A percentile compares a stretch with the other conserved stretches of the same genome.
These are phyloP conservation scores for Actinernus sp. DNA, from an alignment of 92 coral and sea anemone species.

Conservation along the genomic window DNA sequence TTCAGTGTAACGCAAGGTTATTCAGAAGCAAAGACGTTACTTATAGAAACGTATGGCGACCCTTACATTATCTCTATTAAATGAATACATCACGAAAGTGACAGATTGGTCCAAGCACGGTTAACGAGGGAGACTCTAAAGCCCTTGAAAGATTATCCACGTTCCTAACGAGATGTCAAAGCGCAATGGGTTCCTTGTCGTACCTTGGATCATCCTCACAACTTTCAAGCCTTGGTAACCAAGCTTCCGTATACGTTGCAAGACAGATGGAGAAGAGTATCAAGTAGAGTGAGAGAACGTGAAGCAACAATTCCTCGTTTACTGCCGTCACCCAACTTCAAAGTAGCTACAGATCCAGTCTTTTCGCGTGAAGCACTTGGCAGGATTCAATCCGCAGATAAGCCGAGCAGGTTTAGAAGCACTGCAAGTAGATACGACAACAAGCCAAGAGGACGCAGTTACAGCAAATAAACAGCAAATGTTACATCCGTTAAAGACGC, in stretches of 20 bases:
- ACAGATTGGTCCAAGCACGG: slow-evolving; percentile 28
- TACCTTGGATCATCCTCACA: slow-evolving; percentile 58
- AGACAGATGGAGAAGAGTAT: slow-evolving; percentile 28
- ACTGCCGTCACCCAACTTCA: slow-evolving; percentile 7
- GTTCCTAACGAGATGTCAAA: slow-evolving; percentile 35
- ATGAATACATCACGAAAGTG: slow-evolving; percentile 39
- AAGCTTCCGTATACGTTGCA: slow-evolving; percentile 30
- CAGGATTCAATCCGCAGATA: slow-evolving; percentile 12
- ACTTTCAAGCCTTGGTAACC: slow-evolving; percentile 35
- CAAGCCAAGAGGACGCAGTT: neutral
- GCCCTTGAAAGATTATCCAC: slow-evolving; percentile 35
- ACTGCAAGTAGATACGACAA: too few relatives aligned
- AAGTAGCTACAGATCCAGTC: slow-evolving; percentile 50
- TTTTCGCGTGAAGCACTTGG: slow-evolving; percentile 41
- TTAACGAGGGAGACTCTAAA: slow-evolving; percentile 8
- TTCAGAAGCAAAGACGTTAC: slow-evolving; percentile 21
- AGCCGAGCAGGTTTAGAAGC: too few relatives aligned
- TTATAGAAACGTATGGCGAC: slow-evolving; percentile 59
- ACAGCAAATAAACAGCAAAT: neutral
- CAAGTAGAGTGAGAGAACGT: neutral
- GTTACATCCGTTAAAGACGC: neutral
- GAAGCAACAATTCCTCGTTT: slow-evolving; percentile 3
- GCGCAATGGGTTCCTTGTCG: slow-evolving; percentile 35
- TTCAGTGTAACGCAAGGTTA: too few relatives aligned
- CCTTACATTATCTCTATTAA: slow-evolving; percentile 51